A percentile compares a stretch with the other conserved stretches of the same genome.
Conservation (phyloP, 2,113 vertebrate species). For the Forbesichthys agassizii region DNA sequence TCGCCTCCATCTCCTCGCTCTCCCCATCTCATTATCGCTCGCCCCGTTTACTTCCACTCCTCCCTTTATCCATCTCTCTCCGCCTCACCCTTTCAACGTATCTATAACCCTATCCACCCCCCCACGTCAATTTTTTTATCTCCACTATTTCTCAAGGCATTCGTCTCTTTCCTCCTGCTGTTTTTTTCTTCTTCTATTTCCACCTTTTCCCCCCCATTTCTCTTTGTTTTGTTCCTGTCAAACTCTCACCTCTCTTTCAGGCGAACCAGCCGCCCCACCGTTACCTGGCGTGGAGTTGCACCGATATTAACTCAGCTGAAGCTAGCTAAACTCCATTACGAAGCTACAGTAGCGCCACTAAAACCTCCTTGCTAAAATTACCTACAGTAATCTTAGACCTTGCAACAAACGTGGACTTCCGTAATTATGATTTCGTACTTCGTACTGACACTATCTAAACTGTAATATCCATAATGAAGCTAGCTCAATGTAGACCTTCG, state of each 20-base stretch:
- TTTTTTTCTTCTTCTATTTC: slow-evolving; percentile 34
- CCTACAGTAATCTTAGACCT: too few relatives aligned
- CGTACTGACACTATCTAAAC: too few relatives aligned
- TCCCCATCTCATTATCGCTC: slow-evolving; percentile 38
- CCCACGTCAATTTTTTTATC: slow-evolving; percentile 19
- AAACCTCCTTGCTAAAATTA: too few relatives aligned
- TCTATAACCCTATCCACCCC: slow-evolving; percentile 49
- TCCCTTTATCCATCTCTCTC: slow-evolving; percentile 62
- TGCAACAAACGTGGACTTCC: too few relatives aligned
- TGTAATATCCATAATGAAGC: too few relatives aligned
- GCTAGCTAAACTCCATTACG: too few relatives aligned
- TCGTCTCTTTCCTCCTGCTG: slow-evolving; percentile 5
- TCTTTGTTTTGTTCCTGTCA: not conserved
- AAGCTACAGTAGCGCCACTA: too few relatives aligned
- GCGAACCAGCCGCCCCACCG: not conserved
- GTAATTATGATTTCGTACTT: too few relatives aligned
- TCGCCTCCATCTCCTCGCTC: slow-evolving; percentile 74
- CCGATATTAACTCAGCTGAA: too few relatives aligned
- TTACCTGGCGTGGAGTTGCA: too few relatives aligned
- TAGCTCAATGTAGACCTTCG: too few relatives aligned
- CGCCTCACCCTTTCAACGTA: slow-evolving; percentile 62
- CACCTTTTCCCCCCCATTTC: not conserved
- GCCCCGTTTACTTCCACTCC: slow-evolving; percentile 58
- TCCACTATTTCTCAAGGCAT: slow-evolving; percentile 15
- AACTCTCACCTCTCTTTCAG: not conserved